Conservation (phyloP, 1,140 invertebrate genomes). For the Telenomus remus region DNA sequence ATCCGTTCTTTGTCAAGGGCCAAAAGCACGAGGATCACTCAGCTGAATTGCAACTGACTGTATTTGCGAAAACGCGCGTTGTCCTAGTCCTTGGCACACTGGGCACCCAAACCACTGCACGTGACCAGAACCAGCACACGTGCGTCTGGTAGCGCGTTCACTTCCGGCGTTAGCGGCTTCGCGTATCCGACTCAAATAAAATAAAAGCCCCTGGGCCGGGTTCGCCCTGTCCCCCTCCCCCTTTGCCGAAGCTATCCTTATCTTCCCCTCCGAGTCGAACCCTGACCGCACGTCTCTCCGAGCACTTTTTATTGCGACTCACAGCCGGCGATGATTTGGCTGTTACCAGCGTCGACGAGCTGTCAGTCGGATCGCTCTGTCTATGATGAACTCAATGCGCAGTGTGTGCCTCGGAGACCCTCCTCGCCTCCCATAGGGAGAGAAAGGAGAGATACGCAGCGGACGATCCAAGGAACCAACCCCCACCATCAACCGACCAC, state of each 20-base stretch:
- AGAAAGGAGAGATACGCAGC: conserved; percentile 67
- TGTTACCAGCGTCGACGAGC: conserved; percentile 64
- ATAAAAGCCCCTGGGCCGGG: conserved; percentile 67
- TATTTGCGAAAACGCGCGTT: neutral
- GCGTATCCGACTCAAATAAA: conserved; percentile 71
- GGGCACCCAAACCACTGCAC: conserved; percentile 19
- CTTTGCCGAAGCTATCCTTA: conserved; percentile 5
- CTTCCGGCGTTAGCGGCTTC: conserved; percentile 66
- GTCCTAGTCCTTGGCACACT: neutral
- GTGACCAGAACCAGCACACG: conserved; percentile 21
- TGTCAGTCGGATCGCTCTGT: conserved; percentile 68
- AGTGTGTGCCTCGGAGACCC: conserved; percentile 65
- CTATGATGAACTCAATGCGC: conserved; percentile 72
- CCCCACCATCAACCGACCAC: conserved; percentile 57
- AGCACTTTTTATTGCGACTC: conserved; percentile 35
- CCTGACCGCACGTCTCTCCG: conserved; percentile 39
- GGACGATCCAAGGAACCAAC: conserved; percentile 66
- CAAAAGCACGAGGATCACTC: conserved; percentile 9
- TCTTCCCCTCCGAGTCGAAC: conserved; percentile 45
- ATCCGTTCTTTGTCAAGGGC: conserved; percentile 47
- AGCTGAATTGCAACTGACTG: too few relatives aligned
- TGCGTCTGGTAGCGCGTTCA: conserved; percentile 29
- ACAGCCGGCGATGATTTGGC: conserved; percentile 60
- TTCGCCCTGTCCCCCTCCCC: conserved; percentile 17
- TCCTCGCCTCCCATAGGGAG: conserved; percentile 67